Base-by-base conservation (phyloP, 1,140 invertebrate genomes). In the Drosophila sproati region DNA sequence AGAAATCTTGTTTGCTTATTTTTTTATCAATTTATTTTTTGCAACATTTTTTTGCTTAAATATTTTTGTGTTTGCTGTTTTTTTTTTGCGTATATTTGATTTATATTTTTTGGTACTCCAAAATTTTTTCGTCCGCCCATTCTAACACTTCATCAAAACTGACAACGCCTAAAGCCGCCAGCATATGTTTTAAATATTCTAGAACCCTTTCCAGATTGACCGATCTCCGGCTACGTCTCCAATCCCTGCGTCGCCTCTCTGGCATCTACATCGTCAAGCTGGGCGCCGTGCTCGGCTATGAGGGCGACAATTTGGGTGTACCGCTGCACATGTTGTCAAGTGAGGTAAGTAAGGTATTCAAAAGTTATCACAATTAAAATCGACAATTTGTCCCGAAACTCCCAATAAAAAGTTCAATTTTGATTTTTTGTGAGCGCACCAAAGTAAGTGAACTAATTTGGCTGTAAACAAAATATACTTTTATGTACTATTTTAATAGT, bases 251-350 rank as follows among this genome's bases (percentile, higher is more conserved):
- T 78, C 94, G 96, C 77, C 93, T 97, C 31, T 96, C 95, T 4
- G 95, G 94, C 39, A 95, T 96, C 64, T 97, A 97, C 88, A 95
- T 96, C 3, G 93, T 97, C 31, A 96, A 96, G 93, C 91, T 97
- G 67, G 96, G 96, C 29, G 94, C 95, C 0, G 95, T 96, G 1
- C 94, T 97, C 2, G 96, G 95, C 47, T 94, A 94, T 64, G 94
- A 95, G 85, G 91, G 94, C 63, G 85, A 92, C 8, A 85, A 88
- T 63, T 76, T 94, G 55, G 93, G 92, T 37, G 81, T 93, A 48
- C 92, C 93, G 10, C 83, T 94, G 73, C 93, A 93, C 66, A 89
- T 93, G 82, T 78, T 94, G 72, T 93, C 91, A 39, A 93, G 91
- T 81, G 93, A 94, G 92, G 94, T 94, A 92, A 94, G 93, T 80